Percentiles rank a stretch among this genome's conserved stretches.
Conservation (phyloP, 2,113 vertebrate genomes). For the Lagopus muta region DNA sequence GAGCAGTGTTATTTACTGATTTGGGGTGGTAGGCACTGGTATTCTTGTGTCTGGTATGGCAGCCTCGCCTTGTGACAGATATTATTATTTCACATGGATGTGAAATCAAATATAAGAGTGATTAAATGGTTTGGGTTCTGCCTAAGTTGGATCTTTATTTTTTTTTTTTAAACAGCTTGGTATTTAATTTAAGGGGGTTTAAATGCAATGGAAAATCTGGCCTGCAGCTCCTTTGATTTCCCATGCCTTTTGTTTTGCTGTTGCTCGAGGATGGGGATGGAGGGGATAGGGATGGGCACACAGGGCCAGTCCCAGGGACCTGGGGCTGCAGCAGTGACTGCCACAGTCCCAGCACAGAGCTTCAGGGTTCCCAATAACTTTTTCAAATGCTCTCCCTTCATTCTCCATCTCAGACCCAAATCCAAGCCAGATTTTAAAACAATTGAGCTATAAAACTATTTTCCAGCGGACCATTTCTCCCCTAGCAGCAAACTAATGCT, state of each 20-base stretch:
- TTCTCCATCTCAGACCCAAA: accelerated
- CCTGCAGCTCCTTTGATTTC: neutral
- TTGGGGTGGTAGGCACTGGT: conserved; percentile 35
- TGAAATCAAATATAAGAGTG: conserved; percentile 15
- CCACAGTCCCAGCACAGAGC: accelerated
- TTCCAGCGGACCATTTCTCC: neutral
- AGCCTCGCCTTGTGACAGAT: neutral
- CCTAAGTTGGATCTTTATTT: neutral
- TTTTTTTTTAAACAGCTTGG: neutral
- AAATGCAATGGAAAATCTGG: neutral
- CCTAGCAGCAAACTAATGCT: neutral
- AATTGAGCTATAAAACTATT: neutral
- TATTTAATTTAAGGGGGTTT: conserved; percentile 45
- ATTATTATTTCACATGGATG: neutral
- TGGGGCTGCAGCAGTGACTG: neutral
- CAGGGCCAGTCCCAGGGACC: neutral
- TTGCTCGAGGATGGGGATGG: neutral
- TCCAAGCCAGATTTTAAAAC: neutral
- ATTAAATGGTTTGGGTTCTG: conserved; percentile 14
- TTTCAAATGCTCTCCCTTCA: neutral
- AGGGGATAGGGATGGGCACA: neutral
- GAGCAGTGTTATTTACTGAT: conserved; percentile 14
- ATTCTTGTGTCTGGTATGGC: neutral
- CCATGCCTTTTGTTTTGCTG: neutral
- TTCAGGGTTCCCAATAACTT: neutral